Evolutionary conservation across 2,888 invertebrate genomes (phyloP).

Genomic region (Drosophila phalerata): DNA sequence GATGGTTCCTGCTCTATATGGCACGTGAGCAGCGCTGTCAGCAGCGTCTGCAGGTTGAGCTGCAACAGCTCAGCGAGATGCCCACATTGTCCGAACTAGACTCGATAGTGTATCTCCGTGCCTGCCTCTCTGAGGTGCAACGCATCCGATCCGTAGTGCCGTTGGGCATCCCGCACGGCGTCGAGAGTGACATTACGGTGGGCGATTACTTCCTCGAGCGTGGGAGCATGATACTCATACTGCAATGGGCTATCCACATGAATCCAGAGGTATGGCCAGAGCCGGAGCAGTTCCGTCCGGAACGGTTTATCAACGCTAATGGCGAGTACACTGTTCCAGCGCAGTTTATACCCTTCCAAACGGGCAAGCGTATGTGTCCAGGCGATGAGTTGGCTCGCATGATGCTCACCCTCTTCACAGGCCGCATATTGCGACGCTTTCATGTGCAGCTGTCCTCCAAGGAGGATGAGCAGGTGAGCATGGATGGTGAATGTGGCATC

Average conservation of each 20-base stretch:
- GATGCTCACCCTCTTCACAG: conserved; percentile 88
- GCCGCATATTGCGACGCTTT: conserved; percentile 88
- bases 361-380: conserved; percentile 94
- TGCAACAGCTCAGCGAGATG: conserved; percentile 44
- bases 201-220: conserved; percentile 89
- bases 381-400: conserved; percentile 94
- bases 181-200: conserved; percentile 86
- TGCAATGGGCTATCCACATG: conserved; percentile 94
- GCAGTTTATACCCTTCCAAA: conserved; percentile 93
- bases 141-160: conserved; percentile 93
- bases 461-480: conserved; percentile 85
- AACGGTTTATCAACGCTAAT: conserved; percentile 89
- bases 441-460: conserved; percentile 62
- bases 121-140: conserved; percentile 92
- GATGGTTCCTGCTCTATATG: conserved; percentile 93
- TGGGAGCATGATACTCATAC: conserved; percentile 91
- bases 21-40: conserved; percentile 89
- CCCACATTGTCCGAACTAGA: conserved; percentile 79
- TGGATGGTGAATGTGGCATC: conserved; percentile 91
- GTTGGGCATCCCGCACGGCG: conserved; percentile 94
- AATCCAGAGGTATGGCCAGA: conserved; percentile 89
- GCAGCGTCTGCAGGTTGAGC: conserved; percentile 84
- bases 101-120: conserved; percentile 85
- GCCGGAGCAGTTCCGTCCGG: conserved; percentile 89
- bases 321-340: conserved; percentile 89